These are phyloP conservation scores for Amphilophus citrinellus DNA, from an alignment of 2,113 vertebrate genomes.

Conservation along the genomic window DNA sequence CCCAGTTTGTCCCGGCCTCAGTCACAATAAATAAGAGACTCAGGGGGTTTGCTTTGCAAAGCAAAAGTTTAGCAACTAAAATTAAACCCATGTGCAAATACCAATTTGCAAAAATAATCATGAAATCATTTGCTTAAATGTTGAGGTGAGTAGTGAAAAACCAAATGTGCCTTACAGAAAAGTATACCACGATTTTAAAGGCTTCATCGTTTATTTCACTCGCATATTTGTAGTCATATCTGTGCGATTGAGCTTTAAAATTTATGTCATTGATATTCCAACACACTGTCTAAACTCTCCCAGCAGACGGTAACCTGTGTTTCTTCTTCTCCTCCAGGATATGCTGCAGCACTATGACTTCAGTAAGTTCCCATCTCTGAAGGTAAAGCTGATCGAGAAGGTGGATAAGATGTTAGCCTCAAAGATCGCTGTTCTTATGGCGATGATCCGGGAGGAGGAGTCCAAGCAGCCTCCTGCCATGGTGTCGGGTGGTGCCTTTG, in stretches of 20 bases:
- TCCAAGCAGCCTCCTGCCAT: constrained; percentile 85
- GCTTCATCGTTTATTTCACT: background rate
- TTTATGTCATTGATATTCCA: too few species aligned
- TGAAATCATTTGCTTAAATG: background rate
- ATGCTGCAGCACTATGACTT: constrained; percentile 94
- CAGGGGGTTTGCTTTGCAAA: background rate
- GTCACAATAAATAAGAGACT: background rate
- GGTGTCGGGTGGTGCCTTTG: constrained; percentile 94
- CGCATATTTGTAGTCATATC: background rate
- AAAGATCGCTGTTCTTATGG: constrained; percentile 92
- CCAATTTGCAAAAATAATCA: background rate
- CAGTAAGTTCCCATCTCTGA: constrained; percentile 94
- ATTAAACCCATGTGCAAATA: background rate
- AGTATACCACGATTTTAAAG: background rate
- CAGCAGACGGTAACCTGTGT: background rate
- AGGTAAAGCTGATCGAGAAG: constrained; percentile 92
- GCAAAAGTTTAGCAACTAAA: background rate
- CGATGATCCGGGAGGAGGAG: constrained; percentile 93
- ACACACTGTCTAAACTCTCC: too few species aligned
- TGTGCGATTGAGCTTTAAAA: background rate
- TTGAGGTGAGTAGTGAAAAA: background rate
- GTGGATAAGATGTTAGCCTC: constrained; percentile 95
- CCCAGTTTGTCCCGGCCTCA: background rate
- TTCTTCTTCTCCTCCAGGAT: constrained; percentile 80
- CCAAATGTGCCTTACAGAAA: background rate